A percentile compares a stretch with the other conserved stretches of the same genome.
Evolutionary conservation across 2,797 vertebrate genomes (phyloP).

Genomic region (Loriculus beryllinus): DNA sequence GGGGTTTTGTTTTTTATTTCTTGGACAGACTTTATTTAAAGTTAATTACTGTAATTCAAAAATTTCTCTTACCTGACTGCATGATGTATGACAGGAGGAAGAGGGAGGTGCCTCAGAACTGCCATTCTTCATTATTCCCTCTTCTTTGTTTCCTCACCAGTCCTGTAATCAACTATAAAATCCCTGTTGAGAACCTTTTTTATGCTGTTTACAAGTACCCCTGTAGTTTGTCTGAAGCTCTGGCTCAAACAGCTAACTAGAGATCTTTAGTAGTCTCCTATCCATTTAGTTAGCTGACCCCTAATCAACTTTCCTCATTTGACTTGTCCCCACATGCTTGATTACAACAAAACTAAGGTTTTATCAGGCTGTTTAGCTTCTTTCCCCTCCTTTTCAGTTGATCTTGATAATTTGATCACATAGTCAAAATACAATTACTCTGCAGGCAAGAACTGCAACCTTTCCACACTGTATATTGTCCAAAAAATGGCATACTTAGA

Average conservation of each 20-base stretch:
- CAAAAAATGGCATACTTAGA: background rate
- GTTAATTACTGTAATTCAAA: background rate
- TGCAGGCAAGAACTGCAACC: background rate
- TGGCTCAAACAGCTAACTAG: slow-evolving; percentile 32
- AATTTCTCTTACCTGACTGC: slow-evolving; percentile 7
- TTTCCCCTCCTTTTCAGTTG: background rate
- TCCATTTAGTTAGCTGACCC: background rate
- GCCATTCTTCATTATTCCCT: background rate
- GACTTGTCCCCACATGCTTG: background rate
- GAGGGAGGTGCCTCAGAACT: background rate
- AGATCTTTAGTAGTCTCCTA: background rate
- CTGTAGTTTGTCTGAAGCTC: background rate
- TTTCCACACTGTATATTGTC: background rate
- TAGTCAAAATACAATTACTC: background rate
- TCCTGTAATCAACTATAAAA: background rate
- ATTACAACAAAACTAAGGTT: background rate
- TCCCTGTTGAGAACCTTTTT: background rate
- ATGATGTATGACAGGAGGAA: background rate
- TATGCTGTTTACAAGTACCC: background rate
- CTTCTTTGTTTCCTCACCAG: background rate
- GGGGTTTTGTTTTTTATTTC: background rate
- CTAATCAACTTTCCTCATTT: slow-evolving; percentile 11
- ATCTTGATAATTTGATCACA: background rate
- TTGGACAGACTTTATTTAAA: background rate
- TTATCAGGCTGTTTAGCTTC: background rate